Evolutionary conservation across 2,888 invertebrate species (phyloP), one percentile per base, ranked within the genome.

Genomic region (Apodemia mormo): DNA sequence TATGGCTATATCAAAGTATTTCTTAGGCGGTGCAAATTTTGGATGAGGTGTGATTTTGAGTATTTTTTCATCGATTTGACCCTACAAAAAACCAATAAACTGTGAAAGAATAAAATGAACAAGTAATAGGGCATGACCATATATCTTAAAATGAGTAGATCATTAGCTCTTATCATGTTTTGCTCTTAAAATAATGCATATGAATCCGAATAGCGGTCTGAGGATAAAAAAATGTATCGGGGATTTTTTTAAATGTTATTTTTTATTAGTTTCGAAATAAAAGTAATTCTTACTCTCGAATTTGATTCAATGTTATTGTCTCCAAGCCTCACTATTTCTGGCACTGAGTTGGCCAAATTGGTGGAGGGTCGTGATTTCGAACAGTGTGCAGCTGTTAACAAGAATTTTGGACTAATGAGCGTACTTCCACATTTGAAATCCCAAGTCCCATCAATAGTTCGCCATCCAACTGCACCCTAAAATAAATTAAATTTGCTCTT

Each of bases 381-480:
- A 75, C 96, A 96, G 79, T 96, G 96, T 0, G 95, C 96, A 0
- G 96, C 96, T 1, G 95, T 95, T 37, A 96, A 77, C 4, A 96
- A 91, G 81, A 93, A 95, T 67, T 85, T 88, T 6, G 94, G 88
- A 67, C 95, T 94, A 66, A 96, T 94, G 6, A 96, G 83, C 6
- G 94, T 92, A 2, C 95, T 95, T 1, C 96, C 96, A 78, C 96
- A 96, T 67, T 79, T 80, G 65, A 84, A 85, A 6, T 78, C 70
- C 82, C 81, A 85, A 0, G 75, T 74, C 0, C 77, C 80, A 0
- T 68, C 33, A 4, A 70, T 68, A 1, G 78, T 75, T 65, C 74
- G 75, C 84, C 84, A 85, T 4, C 84, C 85, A 0, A 85, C 66
- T 7, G 82, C 83, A n/a, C 79, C 85, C 85, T 85, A 45, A 30